Conservation (phyloP, 2,113 vertebrate species). For the Mastomys coucha region DNA sequence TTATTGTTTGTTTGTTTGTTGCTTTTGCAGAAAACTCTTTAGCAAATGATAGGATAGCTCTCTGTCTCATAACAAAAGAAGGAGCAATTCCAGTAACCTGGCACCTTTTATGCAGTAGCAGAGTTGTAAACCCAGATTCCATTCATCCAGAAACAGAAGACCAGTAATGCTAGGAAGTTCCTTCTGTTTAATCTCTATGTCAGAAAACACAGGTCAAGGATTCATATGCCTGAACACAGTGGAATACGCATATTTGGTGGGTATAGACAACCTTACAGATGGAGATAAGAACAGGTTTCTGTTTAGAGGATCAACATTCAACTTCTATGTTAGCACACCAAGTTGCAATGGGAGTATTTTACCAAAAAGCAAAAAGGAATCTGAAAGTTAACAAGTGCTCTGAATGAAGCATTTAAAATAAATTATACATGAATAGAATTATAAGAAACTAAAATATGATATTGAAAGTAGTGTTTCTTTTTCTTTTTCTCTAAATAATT, state of each 20-base stretch:
- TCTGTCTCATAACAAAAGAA: background rate
- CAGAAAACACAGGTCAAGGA: background rate
- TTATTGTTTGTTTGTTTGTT: background rate
- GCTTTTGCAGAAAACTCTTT: background rate
- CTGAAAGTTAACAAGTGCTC: background rate
- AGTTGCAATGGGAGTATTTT: background rate
- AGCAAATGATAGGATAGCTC: background rate
- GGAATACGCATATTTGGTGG: rapidly evolving
- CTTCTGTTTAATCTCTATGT: background rate
- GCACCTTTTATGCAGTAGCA: background rate
- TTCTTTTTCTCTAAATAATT: too few species aligned
- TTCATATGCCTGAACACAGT: background rate
- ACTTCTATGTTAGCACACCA: background rate
- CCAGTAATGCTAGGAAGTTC: background rate
- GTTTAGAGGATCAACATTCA: background rate
- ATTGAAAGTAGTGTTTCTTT: background rate
- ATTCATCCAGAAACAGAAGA: background rate
- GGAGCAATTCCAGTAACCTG: too few species aligned
- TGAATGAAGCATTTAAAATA: background rate
- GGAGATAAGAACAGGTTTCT: too few species aligned
- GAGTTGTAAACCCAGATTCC: background rate
- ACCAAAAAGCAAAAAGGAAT: background rate
- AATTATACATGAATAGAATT: background rate
- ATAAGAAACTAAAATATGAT: background rate
- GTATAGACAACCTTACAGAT: background rate